These are phyloP conservation scores for Mormyrus lacerda DNA, from an alignment of 2,113 vertebrate species.

Conservation along the genomic window DNA sequence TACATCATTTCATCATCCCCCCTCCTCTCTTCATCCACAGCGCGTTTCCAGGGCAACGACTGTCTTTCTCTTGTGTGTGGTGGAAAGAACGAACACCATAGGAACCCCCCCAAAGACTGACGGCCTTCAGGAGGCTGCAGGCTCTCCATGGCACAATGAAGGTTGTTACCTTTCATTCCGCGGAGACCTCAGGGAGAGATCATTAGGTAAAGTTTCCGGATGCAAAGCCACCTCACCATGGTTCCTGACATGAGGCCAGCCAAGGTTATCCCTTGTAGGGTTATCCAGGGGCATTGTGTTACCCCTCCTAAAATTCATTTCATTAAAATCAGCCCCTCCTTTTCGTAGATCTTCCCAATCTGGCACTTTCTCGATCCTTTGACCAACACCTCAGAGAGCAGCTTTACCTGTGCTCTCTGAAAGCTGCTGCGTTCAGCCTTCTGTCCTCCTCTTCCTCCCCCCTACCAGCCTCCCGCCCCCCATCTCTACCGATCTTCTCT, in stretches of 20 bases:
- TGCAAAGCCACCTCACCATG: background rate
- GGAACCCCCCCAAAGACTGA: background rate
- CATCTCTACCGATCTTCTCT: background rate
- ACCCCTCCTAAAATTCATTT: background rate
- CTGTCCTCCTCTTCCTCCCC: background rate
- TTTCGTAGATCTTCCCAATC: background rate
- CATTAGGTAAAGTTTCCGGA: background rate
- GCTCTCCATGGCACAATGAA: background rate
- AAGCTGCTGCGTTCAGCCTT: background rate
- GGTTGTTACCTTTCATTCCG: background rate
- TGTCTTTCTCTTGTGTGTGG: constrained; percentile 4
- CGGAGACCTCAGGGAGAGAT: background rate
- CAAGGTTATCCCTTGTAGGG: background rate
- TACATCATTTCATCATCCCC: background rate
- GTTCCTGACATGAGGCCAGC: background rate
- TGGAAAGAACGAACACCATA: constrained; percentile 28
- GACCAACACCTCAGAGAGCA: background rate
- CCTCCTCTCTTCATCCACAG: background rate
- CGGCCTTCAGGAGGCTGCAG: background rate
- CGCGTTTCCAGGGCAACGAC: constrained; percentile 15
- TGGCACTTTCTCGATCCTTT: background rate
- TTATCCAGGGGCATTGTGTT: background rate
- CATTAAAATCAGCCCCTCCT: background rate
- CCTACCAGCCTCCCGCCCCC: background rate
- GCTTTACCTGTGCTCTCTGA: background rate